A percentile compares a stretch with the other conserved stretches of the same genome.
phyloP scores from a whole-genome alignment of 2,888 invertebrate genomes.

The Trachelus tabidus region DNA sequence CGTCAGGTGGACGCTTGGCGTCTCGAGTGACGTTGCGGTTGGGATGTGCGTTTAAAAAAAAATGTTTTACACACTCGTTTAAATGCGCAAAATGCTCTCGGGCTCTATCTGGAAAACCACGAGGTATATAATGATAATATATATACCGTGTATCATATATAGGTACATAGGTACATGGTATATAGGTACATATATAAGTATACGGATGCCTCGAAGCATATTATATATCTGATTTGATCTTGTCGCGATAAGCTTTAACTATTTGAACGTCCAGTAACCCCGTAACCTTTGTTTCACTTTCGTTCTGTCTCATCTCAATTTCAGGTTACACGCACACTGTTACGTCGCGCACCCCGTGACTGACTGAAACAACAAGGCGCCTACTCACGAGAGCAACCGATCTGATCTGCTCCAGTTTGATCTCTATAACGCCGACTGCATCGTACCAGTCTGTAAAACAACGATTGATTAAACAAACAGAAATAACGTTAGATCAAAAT shows the following conservation, averaged over 20 bases:
- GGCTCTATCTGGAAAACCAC: background rate
- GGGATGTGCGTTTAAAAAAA: background rate
- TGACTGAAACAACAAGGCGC: background rate
- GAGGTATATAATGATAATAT: background rate
- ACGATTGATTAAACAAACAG: background rate
- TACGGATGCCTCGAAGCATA: background rate
- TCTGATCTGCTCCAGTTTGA: background rate
- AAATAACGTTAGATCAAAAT: background rate
- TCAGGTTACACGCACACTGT: background rate
- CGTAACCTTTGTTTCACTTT: background rate
- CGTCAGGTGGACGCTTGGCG: background rate
- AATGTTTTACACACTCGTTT: background rate
- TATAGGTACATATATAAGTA: background rate
- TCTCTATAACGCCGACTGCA: background rate
- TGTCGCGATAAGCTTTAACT: background rate
- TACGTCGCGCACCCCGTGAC: background rate
- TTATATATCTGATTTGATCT: background rate
- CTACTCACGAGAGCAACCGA: background rate
- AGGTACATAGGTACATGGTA: background rate
- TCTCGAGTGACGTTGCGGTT: background rate
- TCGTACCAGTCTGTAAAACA: background rate
- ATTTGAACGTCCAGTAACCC: background rate
- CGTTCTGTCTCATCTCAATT: background rate
- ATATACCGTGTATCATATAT: background rate
- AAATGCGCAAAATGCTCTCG: background rate